phyloP scores from a whole-genome alignment of 2,797 vertebrate genomes.

The Thamnophis elegans region DNA sequence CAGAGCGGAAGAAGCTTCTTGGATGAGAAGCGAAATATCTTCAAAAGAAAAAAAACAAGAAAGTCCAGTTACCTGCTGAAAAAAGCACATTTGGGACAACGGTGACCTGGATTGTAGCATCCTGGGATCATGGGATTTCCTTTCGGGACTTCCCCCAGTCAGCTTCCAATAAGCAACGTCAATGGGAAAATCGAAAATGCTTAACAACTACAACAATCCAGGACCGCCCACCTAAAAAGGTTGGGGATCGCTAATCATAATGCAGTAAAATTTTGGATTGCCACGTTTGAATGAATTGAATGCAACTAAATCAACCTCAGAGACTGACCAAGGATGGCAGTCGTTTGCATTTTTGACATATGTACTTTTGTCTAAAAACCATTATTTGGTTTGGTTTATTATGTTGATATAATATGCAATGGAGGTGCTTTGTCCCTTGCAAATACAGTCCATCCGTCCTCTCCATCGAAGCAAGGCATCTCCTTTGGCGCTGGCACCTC shows the following conservation, averaged over 20 bases:
- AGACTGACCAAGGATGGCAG: not conserved
- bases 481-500: not conserved
- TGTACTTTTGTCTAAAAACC: not conserved
- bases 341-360: not conserved
- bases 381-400: not conserved
- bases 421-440: not conserved
- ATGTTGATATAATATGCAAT: not conserved
- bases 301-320: not conserved
- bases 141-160: no score
- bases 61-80: no score
- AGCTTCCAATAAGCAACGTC: no score
- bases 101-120: no score
- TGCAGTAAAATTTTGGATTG: not conserved
- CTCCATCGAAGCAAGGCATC: not conserved
- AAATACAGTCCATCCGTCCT: not conserved
- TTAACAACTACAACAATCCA: no score
- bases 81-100: no score
- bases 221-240: no score
- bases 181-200: no score
- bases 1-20: no score
- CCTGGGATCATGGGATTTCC: no score
- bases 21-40: no score
- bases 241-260: not conserved
- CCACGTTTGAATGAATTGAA: not conserved
- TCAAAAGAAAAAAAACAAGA: no score